phyloP scores from a whole-genome alignment of 2,113 vertebrate species.

The Manacus vitellinus region DNA sequence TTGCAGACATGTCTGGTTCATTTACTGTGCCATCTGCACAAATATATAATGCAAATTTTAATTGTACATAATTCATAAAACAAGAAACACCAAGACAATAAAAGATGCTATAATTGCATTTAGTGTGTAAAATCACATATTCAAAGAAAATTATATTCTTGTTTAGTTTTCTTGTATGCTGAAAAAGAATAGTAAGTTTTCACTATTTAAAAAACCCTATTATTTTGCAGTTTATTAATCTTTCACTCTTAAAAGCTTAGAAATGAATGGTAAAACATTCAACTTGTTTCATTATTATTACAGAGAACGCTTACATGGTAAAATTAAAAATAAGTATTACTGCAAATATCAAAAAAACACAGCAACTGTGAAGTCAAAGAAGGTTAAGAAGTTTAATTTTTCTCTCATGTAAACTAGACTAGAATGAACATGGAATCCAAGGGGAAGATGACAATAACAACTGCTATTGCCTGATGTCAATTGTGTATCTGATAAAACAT shows the following conservation, averaged over 20 bases:
- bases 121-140: background rate
- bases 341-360: background rate
- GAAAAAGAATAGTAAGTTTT: background rate
- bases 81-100: background rate
- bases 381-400: background rate
- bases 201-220: background rate
- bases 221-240: background rate
- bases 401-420: background rate
- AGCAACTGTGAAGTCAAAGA: background rate
- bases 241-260: background rate
- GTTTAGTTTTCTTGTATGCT: background rate
- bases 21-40: conserved; percentile 88
- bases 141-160: background rate
- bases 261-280: background rate
- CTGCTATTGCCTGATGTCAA: background rate
- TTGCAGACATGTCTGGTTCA: conserved; percentile 94
- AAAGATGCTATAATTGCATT: background rate
- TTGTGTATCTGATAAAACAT: background rate
- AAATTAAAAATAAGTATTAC: background rate
- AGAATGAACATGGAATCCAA: background rate
- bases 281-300: background rate
- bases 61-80: background rate
- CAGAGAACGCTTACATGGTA: background rate
- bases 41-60: background rate
- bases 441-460: background rate